Evolutionary conservation across 23 tunicate species (phyloP), one percentile per base, ranked within the genome.

Genomic region (Pegea sp.): DNA sequence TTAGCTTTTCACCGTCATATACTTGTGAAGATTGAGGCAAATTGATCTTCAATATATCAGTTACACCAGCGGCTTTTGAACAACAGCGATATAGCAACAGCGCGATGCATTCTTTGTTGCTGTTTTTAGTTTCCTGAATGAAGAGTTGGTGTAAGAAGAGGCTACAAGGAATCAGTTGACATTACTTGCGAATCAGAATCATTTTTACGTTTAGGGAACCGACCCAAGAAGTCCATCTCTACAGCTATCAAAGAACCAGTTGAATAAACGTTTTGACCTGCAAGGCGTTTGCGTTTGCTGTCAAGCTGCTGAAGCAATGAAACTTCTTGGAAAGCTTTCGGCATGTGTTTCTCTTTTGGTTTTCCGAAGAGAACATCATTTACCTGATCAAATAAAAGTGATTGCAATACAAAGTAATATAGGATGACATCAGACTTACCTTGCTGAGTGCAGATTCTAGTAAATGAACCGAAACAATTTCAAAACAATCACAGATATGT

Each of bases 51-150:
- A 59, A 54, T 5, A 65, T 44, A 42, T 67, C 65, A 26, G 63
- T 50, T 33, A 72, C 65, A 13, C 92, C 69, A 33, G 73, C 68
- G 0, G 92, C 70, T 34, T 78, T 78, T 64, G 78, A 78, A 44
- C 78, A 64, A 50, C 92, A 78, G 31, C 92, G 92, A 48, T 70
- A 54, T 2, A 78, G 33, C 29, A 78, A 68, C 28, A 78, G 51
- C 4, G 78, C 59, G 1, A 78, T 32, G 43, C 92, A 64, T 52
- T 70, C 92, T 31, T 78, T 78, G 64, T 70, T 78, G 58, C 79
- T 70, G 16, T 59, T 30, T 33, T 59, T 60, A 19, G 78, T 50
- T 26, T 62, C 53, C 92, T 78, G 53, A 5, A 56, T 54, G 28
- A 22, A 31, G 22, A 52, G 26, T 24, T 6, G n/a, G 30, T 28